Evolutionary conservation across 2,113 vertebrate genomes (phyloP).

Genomic region (Scatophagus argus): DNA sequence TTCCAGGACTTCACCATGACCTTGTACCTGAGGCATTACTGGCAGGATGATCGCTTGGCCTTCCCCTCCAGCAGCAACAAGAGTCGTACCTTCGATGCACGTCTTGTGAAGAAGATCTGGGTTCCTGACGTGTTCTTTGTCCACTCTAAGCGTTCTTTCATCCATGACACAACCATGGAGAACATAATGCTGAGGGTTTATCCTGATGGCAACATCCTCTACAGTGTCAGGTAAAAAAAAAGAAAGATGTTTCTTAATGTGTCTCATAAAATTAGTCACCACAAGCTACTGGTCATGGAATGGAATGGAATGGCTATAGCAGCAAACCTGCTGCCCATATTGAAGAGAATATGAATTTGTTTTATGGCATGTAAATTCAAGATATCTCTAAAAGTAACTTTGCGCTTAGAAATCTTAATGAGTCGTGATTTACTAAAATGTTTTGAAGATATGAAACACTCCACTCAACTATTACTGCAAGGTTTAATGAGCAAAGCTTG

Average conservation of each 20-base stretch:
- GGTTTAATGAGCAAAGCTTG: not conserved
- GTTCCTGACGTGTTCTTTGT: conserved; percentile 95
- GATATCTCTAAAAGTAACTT: too few species aligned
- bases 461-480: not conserved
- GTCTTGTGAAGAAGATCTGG: conserved; percentile 94
- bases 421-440: not conserved
- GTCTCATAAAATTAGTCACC: not conserved
- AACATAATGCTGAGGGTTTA: conserved; percentile 92
- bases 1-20: conserved; percentile 95
- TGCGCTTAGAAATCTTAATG: not conserved
- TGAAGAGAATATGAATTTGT: not conserved
- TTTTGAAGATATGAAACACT: not conserved
- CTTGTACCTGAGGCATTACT: conserved; percentile 94
- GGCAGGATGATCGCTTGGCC: conserved; percentile 93
- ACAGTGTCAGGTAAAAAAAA: conserved; percentile 87
- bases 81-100: conserved; percentile 93
- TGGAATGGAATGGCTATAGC: too few species aligned
- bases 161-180: conserved; percentile 93
- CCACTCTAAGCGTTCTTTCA: conserved; percentile 93
- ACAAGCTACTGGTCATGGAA: not conserved
- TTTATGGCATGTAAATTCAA: not conserved
- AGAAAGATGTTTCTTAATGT: not conserved
- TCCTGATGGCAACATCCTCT: conserved; percentile 91
- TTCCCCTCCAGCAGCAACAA: conserved; percentile 92
- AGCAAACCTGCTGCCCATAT: not conserved